Base-by-base conservation (phyloP, 2,888 invertebrate genomes). In the Amblyteles armatorius region DNA sequence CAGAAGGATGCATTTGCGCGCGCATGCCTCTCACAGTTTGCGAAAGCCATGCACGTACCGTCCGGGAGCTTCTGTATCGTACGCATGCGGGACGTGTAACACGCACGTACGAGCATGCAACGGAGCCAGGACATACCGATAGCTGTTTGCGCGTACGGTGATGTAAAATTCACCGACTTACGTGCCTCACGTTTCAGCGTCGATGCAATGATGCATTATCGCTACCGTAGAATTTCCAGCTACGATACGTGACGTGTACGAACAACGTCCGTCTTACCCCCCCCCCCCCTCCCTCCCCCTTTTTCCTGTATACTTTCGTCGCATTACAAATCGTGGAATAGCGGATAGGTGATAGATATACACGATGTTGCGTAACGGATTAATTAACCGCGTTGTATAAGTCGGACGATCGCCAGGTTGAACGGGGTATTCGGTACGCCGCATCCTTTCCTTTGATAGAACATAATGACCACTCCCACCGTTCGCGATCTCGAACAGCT, bases 401-500 rank as follows among this genome's bases (percentile, higher is more conserved):
- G 63, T n/a, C 48, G 63, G 29, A 52, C 79, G 78, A 82, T 84
- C 71, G 48, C 65, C 55, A 79, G 63, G n/a, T 79, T 50, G 77
- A 72, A 69, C 65, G 67, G 78, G 72, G 78, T 40, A 79, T 79
- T 72, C 73, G 55, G 36, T 60, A 48, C 71, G 63, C 60, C 67
- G 78, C 82, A 76, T 84, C 84, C 84, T 74, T 74, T 65, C 52
- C 84, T 84, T 84, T 82, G 65, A 84, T 79, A 67, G 3, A 74
- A 82, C 74, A 74, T 82, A 82, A 84, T 67, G 67, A 79, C 79
- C 82, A 82, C 84, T 82, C 79, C 80, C 73, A 44, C 80, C 48
- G 65, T 40, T 65, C 40, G 26, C 4, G 44, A 29, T 29, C 19
- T n/a, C 80, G 50, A 44, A 29, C 55, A 48, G 82, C 76, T 85